A percentile compares a stretch with the other conserved stretches of the same genome.
Evolutionary conservation across 92 coral and sea anemone species (phyloP).

Genomic region (Nematostella vectensis): DNA sequence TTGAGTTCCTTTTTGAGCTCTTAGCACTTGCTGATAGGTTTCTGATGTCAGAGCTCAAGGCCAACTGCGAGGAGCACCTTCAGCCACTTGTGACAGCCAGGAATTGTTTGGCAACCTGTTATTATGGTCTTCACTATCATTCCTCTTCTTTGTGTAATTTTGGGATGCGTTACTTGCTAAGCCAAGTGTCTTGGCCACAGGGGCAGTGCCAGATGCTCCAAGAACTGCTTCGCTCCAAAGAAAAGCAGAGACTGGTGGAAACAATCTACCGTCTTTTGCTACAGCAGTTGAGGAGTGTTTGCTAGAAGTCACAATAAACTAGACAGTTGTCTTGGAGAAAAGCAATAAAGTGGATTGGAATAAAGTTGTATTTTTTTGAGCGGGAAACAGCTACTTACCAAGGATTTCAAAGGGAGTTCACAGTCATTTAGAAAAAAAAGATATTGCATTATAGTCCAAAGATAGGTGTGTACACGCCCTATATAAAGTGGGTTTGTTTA

Average conservation of each 20-base stretch:
- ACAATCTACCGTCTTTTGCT: conserved; percentile 29
- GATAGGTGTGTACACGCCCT: too few relatives aligned
- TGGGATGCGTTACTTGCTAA: conserved; percentile 44
- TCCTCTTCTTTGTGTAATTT: conserved; percentile 28
- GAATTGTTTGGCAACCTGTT: conserved; percentile 27
- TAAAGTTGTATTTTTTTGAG: too few relatives aligned
- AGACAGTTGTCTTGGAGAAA: too few relatives aligned
- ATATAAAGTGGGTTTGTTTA: too few relatives aligned
- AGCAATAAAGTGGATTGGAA: too few relatives aligned
- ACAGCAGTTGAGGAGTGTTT: conserved; percentile 2
- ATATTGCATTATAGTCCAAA: too few relatives aligned
- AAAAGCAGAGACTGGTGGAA: conserved; percentile 30
- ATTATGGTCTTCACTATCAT: conserved; percentile 37
- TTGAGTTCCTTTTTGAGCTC: conserved; percentile 54
- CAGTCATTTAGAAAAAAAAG: too few relatives aligned
- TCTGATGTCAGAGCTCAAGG: conserved; percentile 44
- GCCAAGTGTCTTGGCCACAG: conserved; percentile 31
- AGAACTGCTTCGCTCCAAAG: conserved; percentile 43
- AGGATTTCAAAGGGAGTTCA: too few relatives aligned
- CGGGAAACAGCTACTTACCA: too few relatives aligned
- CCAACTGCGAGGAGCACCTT: conserved; percentile 32
- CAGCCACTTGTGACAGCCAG: background rate
- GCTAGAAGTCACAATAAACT: too few relatives aligned
- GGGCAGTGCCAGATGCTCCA: conserved; percentile 35
- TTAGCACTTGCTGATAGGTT: conserved; percentile 69